A percentile compares a stretch with the other conserved stretches of the same genome.
Conservation (phyloP, 1,140 invertebrate genomes). For the Drosophila lini region DNA sequence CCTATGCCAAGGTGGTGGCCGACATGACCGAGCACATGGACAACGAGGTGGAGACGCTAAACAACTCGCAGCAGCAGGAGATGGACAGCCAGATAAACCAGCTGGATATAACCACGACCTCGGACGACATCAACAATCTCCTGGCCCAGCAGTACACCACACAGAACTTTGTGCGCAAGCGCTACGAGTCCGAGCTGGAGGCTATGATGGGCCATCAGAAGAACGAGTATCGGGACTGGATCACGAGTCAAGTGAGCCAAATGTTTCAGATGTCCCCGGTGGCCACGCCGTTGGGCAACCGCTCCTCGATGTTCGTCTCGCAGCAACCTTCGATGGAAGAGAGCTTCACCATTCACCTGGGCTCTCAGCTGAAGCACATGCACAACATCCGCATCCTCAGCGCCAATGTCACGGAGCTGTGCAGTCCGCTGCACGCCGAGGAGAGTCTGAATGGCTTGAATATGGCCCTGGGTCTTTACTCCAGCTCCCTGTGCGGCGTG, state of each 20-base stretch:
- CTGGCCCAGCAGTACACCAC: constrained; percentile 88
- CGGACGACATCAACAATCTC: constrained; percentile 90
- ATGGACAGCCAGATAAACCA: constrained; percentile 82
- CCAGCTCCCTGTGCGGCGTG: constrained; percentile 94
- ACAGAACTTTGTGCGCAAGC: constrained; percentile 89
- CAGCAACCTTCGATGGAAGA: constrained; percentile 89
- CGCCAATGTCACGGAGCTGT: constrained; percentile 94
- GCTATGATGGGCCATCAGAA: constrained; percentile 91
- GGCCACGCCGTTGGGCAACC: constrained; percentile 78
- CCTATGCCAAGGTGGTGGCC: constrained; percentile 89
- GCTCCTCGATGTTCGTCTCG: constrained; percentile 83
- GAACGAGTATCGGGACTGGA: constrained; percentile 92
- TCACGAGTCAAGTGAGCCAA: constrained; percentile 85
- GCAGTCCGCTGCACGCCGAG: constrained; percentile 87
- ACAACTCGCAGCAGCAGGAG: constrained; percentile 86
- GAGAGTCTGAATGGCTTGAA: constrained; percentile 88
- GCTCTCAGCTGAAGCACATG: constrained; percentile 99
- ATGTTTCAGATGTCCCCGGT: constrained; percentile 76
- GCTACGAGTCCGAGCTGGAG: constrained; percentile 92
- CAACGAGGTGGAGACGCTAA: constrained; percentile 87
- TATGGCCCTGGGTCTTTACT: constrained; percentile 97
- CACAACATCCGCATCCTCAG: constrained; percentile 97
- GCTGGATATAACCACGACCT: constrained; percentile 80
- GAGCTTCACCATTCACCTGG: constrained; percentile 98
- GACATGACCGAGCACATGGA: constrained; percentile 88